Percentiles rank a stretch among this genome's conserved stretches.
Evolutionary conservation across 2,888 invertebrate genomes (phyloP).

Genomic region (Drosophila barbarae): DNA sequence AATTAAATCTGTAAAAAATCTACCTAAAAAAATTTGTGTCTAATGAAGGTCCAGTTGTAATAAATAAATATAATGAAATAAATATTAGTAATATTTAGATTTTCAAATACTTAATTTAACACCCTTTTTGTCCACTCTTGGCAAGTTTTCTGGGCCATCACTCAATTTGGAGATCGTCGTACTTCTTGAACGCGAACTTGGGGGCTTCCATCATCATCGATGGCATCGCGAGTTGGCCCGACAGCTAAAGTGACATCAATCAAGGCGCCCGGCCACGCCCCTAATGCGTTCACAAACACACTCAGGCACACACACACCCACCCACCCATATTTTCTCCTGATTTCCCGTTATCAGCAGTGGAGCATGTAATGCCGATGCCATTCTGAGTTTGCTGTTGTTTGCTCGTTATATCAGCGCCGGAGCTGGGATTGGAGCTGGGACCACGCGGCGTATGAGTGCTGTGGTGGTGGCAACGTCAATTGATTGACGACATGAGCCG

Average conservation of each 20-base stretch:
- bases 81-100: background rate
- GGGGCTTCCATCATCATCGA: slow-evolving; percentile 19
- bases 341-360: slow-evolving; percentile 59
- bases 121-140: background rate
- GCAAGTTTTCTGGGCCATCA: slow-evolving; percentile 15
- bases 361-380: slow-evolving; percentile 47
- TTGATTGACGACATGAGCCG: slow-evolving; percentile 67
- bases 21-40: fast-evolving
- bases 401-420: slow-evolving; percentile 38
- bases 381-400: slow-evolving; percentile 34
- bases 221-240: slow-evolving; percentile 34
- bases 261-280: slow-evolving; percentile 56
- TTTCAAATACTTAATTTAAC: background rate
- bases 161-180: slow-evolving; percentile 28
- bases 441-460: slow-evolving; percentile 70
- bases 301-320: slow-evolving; percentile 9
- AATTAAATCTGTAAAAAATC: background rate
- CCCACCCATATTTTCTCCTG: slow-evolving; percentile 10
- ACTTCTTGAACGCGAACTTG: background rate
- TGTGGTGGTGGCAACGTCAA: slow-evolving; percentile 59
- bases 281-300: slow-evolving; percentile 36
- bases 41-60: fast-evolving
- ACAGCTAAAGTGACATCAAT: slow-evolving; percentile 68
- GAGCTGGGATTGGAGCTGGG: slow-evolving; percentile 18
- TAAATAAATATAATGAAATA: background rate